These are phyloP conservation scores for Lethenteron reissneri DNA, from an alignment of 2,113 vertebrate species.

Conservation along the genomic window DNA sequence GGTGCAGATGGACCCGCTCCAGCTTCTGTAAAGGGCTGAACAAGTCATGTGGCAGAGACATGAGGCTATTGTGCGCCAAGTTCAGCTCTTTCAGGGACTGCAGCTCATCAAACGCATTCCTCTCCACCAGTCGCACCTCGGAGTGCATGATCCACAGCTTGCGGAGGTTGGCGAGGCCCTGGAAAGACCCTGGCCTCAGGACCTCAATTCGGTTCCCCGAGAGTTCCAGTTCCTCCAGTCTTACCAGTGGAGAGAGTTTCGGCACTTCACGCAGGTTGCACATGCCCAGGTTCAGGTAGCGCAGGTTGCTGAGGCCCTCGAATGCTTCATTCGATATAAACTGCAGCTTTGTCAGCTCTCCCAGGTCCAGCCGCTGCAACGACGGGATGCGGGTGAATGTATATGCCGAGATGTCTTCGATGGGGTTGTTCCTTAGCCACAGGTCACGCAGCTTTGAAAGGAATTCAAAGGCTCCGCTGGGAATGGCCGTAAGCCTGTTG, in stretches of 20 bases:
- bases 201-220: conserved; percentile 82
- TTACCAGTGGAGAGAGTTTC: conserved; percentile 54
- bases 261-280: conserved; percentile 86
- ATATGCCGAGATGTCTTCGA: conserved; percentile 89
- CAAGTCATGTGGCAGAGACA: conserved; percentile 81
- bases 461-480: conserved; percentile 93
- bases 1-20: conserved; percentile 84
- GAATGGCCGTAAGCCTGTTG: conserved; percentile 88
- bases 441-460: conserved; percentile 84
- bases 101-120: conserved; percentile 90
- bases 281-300: conserved; percentile 94
- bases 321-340: conserved; percentile 93
- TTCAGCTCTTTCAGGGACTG: conserved; percentile 84
- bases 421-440: conserved; percentile 91
- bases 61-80: conserved; percentile 91
- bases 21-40: conserved; percentile 73
- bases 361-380: conserved; percentile 78
- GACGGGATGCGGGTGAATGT: conserved; percentile 95
- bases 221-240: conserved; percentile 88
- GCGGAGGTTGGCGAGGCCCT: conserved; percentile 58
- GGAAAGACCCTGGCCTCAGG: conserved; percentile 65
- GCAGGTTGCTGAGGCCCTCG: conserved; percentile 80
- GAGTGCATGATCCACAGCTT: conserved; percentile 99
- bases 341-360: conserved; percentile 77
- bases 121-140: conserved; percentile 58